Evolutionary conservation across 2,888 invertebrate species (phyloP).

Genomic region (Perithous albicinctus): DNA sequence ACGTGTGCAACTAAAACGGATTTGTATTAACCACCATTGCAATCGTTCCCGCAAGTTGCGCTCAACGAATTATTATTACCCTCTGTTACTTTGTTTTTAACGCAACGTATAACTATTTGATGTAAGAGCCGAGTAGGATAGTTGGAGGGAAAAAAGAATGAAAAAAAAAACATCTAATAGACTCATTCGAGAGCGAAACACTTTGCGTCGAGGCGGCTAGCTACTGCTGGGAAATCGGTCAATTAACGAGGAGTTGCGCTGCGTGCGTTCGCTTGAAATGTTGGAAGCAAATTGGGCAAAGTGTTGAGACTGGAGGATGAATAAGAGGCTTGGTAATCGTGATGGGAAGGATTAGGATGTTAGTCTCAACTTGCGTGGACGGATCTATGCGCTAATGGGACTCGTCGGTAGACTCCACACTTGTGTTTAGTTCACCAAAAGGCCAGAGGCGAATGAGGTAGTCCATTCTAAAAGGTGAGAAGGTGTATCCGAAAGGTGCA

Average conservation of each 20-base stretch:
- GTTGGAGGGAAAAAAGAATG: background rate
- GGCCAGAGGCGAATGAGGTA: slow-evolving; percentile 29
- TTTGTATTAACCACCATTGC: slow-evolving; percentile 46
- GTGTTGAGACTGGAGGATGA: slow-evolving; percentile 31
- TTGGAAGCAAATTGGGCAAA: slow-evolving; percentile 53
- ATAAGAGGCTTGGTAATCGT: slow-evolving; percentile 15
- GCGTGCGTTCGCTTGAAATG: slow-evolving; percentile 24
- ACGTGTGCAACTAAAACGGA: slow-evolving; percentile 47
- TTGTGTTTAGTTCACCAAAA: slow-evolving; percentile 17
- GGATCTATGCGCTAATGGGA: slow-evolving; percentile 12
- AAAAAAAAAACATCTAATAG: slow-evolving; percentile 23
- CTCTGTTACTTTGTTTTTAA: slow-evolving; percentile 11
- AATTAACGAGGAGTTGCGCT: slow-evolving; percentile 36
- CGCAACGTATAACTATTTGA: slow-evolving; percentile 20
- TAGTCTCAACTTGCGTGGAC: slow-evolving; percentile 2
- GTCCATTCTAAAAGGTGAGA: slow-evolving; percentile 78
- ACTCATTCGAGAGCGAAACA: slow-evolving; percentile 46
- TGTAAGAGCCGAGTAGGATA: slow-evolving; percentile 14
- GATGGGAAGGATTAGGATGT: slow-evolving; percentile 34
- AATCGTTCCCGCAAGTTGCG: slow-evolving; percentile 14
- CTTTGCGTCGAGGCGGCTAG: slow-evolving; percentile 1
- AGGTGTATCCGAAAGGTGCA: slow-evolving; percentile 77
- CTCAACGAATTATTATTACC: slow-evolving; percentile 9
- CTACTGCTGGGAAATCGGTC: slow-evolving; percentile 50
- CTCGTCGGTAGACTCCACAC: background rate